Evolutionary conservation across 2,797 vertebrate genomes (phyloP), one percentile per base, ranked within the genome.

Genomic region (Chaetophractus vellerosus): DNA sequence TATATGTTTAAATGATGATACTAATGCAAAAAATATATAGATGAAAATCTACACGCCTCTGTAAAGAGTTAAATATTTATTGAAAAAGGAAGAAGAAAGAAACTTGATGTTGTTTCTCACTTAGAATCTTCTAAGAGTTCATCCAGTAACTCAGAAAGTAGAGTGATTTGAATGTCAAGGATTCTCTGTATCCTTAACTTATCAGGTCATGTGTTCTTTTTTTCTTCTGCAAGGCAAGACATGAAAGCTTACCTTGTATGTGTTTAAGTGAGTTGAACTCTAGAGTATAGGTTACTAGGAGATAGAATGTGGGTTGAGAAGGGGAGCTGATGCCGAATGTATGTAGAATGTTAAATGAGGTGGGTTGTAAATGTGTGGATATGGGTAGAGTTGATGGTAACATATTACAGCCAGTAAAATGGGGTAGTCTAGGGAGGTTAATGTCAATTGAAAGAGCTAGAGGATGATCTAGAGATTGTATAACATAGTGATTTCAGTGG

Each of bases 51-150:
- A 26, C 4, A 5, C 19, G 64, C 2, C 36, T 96, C 50, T 94
- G 64, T 64, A 10, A 48, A 87, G 64, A 61, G 19, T 41, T 45
- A 92, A 88, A 26, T 66, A 78, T 91, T 93, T 90, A 24, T 50
- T 64, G n/a, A 3, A 63, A 86, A 50, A 63, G 55, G 14, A 76
- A 68, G 57, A 68, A 57, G 41, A 91, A 64, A 48, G 21, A 38
- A 76, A 24, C 41, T 91, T 41, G 57, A 5, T 26, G 21, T 59
- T 79, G 33, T 85, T 48, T 66, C 5, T 71, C n/a, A 26, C 7
- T 78, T 38, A n/a, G 76, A 92, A 59, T 8, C 23, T 15, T 90
- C 19, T n/a, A 45, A 23, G 69, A 72, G 7, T 72, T 87, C 48
- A 93, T 36, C 55, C 38, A 88, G 9, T 61, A 69, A 41, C 3